These are phyloP conservation scores for Micromys minutus DNA, from an alignment of 2,113 vertebrate species.

Conservation along the genomic window DNA sequence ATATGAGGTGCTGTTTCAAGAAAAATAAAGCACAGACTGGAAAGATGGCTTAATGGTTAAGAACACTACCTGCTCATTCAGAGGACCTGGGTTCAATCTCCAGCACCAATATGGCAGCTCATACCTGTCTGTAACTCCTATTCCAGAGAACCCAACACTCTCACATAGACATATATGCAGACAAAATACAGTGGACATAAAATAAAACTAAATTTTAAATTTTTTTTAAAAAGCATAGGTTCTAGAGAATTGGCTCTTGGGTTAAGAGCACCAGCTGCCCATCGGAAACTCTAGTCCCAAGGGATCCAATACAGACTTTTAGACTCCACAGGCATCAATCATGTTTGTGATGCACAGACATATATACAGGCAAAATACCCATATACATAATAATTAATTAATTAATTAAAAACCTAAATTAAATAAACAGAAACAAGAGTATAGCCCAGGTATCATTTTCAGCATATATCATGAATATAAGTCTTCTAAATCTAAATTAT, in stretches of 20 bases:
- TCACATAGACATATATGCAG: too few relatives aligned
- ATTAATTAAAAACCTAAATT: neutral
- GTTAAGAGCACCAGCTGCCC: neutral
- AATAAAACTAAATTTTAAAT: too few relatives aligned
- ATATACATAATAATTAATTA: neutral
- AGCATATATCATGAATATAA: slow-evolving; percentile 6
- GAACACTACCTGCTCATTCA: neutral
- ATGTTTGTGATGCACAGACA: neutral
- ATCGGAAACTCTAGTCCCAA: neutral
- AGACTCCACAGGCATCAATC: neutral
- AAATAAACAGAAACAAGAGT: neutral
- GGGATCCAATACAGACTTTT: neutral
- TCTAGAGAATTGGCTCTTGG: neutral
- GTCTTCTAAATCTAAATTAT: neutral
- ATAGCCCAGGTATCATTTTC: slow-evolving; percentile 22
- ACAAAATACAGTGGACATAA: too few relatives aligned
- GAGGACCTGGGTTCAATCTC: too few relatives aligned
- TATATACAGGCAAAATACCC: neutral
- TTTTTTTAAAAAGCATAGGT: neutral
- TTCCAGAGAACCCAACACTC: neutral
- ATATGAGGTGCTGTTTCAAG: neutral
- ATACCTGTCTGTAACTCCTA: neutral
- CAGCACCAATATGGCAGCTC: neutral
- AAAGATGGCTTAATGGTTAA: neutral
- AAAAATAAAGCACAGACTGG: neutral